These are phyloP conservation scores for Tetragonisca angustula DNA, from an alignment of 2,888 invertebrate genomes.

Conservation along the genomic window DNA sequence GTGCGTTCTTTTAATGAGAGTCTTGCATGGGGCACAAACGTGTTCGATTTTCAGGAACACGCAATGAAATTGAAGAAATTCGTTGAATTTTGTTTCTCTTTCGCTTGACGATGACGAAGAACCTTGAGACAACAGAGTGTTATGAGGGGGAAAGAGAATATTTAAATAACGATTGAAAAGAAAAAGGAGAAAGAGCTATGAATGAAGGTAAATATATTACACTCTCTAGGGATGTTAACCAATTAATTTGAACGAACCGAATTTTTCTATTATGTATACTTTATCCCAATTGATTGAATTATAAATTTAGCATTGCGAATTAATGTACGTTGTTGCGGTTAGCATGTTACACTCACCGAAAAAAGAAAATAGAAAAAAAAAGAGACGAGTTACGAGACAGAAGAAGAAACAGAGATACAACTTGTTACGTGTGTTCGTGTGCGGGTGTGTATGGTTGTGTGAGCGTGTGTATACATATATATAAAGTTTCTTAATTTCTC, in stretches of 20 bases:
- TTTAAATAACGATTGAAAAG: background rate
- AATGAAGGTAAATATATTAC: background rate
- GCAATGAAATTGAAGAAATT: background rate
- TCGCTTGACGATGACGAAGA: background rate
- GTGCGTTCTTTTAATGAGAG: background rate
- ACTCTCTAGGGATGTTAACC: background rate
- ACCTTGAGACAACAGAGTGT: background rate
- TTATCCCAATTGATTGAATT: background rate
- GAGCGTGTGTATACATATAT: background rate
- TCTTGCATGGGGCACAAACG: constrained; percentile 1
- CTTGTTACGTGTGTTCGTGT: background rate
- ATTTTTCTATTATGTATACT: constrained; percentile 1
- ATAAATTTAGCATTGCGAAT: background rate
- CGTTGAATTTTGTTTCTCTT: background rate
- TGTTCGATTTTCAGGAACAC: constrained; percentile 11
- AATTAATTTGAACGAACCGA: background rate
- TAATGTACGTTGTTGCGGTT: background rate
- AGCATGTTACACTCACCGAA: background rate
- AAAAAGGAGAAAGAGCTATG: background rate
- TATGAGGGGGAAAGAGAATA: background rate
- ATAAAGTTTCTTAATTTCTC: background rate
- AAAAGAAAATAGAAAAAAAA: background rate
- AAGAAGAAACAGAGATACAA: background rate
- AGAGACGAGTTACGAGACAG: background rate
- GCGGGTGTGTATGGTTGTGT: background rate